Conservation (phyloP, 2,888 invertebrate species). For the Gnatocerus cornutus region DNA sequence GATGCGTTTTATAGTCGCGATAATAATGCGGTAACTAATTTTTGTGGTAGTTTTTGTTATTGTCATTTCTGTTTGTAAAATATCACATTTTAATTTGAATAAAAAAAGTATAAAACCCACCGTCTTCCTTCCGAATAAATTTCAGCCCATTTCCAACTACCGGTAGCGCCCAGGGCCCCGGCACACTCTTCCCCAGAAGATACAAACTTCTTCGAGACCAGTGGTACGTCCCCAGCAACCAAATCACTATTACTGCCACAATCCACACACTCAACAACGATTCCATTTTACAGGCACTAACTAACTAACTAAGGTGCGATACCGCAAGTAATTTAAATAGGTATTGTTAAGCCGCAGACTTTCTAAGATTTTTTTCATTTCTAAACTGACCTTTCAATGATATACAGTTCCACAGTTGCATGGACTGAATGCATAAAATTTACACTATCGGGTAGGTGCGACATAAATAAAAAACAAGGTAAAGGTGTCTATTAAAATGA, state of each 20-base stretch:
- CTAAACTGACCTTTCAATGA: constrained; percentile 23
- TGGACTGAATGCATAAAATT: too few species aligned
- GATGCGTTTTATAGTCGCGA: too few species aligned
- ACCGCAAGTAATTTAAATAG: constrained; percentile 10
- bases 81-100: too few species aligned
- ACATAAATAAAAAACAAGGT: too few species aligned
- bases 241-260: too few species aligned
- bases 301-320: neutral
- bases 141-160: constrained; percentile 54
- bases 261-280: too few species aligned
- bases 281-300: neutral
- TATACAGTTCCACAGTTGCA: neutral
- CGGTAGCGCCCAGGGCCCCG: constrained; percentile 52
- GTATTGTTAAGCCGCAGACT: constrained; percentile 15
- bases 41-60: too few species aligned
- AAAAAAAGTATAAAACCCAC: too few species aligned
- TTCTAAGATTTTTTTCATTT: constrained; percentile 21
- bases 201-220: constrained; percentile 18
- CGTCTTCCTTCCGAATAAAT: constrained; percentile 51
- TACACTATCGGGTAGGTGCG: too few species aligned
- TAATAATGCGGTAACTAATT: too few species aligned
- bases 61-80: too few species aligned
- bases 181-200: constrained; percentile 47
- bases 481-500: neutral
- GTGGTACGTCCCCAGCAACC: neutral